Evolutionary conservation across 2,113 vertebrate species (phyloP).

Genomic region (Chroicocephalus ridibundus): DNA sequence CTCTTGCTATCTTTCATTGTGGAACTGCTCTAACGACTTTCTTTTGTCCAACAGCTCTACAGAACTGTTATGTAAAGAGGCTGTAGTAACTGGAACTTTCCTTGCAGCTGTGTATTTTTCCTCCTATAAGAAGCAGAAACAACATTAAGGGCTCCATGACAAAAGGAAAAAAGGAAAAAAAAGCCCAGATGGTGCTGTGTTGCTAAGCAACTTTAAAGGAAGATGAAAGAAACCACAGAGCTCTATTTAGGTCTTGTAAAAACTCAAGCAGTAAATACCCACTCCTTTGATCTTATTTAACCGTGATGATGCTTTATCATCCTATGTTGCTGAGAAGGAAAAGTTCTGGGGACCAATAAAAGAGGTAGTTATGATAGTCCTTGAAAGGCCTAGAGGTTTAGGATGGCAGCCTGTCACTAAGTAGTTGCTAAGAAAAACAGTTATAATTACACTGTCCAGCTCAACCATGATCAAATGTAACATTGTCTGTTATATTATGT

Average conservation of each 20-base stretch:
- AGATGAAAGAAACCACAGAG: constrained; percentile 47
- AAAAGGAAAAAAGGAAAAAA: neutral
- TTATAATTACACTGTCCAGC: neutral
- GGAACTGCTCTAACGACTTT: neutral
- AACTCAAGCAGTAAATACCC: constrained; percentile 22
- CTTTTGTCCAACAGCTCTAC: neutral
- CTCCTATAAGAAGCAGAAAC: neutral
- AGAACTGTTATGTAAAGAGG: constrained; percentile 12
- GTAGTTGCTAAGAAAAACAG: neutral
- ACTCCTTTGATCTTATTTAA: constrained; percentile 53
- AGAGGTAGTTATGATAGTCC: neutral
- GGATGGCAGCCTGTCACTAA: neutral
- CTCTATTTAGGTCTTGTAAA: constrained; percentile 27
- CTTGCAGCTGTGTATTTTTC: neutral
- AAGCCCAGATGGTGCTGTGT: neutral
- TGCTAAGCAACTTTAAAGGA: constrained; percentile 49
- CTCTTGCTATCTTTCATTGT: neutral
- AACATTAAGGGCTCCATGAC: neutral
- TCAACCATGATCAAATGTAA: neutral
- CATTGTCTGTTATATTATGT: neutral
- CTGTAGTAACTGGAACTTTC: neutral
- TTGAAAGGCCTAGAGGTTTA: neutral
- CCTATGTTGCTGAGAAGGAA: neutral
- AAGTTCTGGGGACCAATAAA: neutral
- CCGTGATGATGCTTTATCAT: constrained; percentile 8